Evolutionary conservation across 2,888 invertebrate species (phyloP), one percentile per base, ranked within the genome.

Genomic region (Melitaea athalia): DNA sequence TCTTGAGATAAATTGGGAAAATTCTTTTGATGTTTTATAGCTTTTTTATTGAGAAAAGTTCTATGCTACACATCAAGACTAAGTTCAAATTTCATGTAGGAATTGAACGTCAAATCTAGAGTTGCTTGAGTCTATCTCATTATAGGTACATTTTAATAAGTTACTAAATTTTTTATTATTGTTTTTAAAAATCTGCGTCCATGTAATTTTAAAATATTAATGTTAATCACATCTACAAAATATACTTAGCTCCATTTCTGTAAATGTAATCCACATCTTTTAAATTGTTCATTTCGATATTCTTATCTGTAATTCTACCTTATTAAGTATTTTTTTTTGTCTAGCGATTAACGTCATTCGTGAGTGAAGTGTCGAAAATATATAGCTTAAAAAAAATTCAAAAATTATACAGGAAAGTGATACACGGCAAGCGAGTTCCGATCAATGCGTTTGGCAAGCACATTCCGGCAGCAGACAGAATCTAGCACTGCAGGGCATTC

Each of bases 401-500:
- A 67, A 67, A 68, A 63, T 64, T 24, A 57, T 59, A 67, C 64
- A 50, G 64, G 72, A 72, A 70, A 70, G 67, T 70, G 64, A 72
- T 70, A 70, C 67, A 72, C 70, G 66, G 67, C 72, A 78, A 80
- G 75, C 80, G 82, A 82, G 88, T 88, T 89, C 86, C 87, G 85
- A 88, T 89, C 87, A 85, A 78, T 88, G 89, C 88, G 87, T 91
- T 91, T 90, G 88, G 89, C 87, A 89, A 89, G 70, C 79, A 86
- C 88, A 89, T 90, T 88, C 89, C 89, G 85, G 80, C 88, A 82
- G 83, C 57, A 83, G 85, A 74, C 83, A 82, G 83, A 85, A 84
- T 83, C 86, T 86, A 84, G 82, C 81, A 81, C 82, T 77, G 77
- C 70, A 69, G 89, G 87, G 75, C 89, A 75, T 89, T 89, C 85